Evolutionary conservation across 2,797 vertebrate genomes (phyloP).

Genomic region (Nannoperca obscura): DNA sequence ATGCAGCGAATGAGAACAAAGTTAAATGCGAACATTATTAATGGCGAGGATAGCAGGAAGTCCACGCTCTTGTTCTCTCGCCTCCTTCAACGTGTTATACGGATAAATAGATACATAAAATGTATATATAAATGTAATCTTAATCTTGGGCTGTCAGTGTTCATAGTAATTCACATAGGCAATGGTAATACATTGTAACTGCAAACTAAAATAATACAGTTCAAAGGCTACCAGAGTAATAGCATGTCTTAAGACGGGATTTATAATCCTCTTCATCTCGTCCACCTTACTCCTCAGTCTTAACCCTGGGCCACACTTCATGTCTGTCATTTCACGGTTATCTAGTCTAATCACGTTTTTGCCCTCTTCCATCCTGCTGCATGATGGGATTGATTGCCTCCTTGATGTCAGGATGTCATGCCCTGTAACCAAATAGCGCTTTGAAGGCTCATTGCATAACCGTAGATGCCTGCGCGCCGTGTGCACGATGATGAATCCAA

Average conservation of each 20-base stretch:
- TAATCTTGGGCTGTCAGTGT: background rate
- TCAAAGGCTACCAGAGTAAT: background rate
- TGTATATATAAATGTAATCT: background rate
- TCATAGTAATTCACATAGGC: background rate
- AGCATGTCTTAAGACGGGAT: slow-evolving; percentile 1
- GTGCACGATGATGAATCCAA: slow-evolving; percentile 51
- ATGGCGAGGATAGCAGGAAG: too few species aligned
- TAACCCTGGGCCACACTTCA: slow-evolving; percentile 44
- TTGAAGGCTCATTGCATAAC: slow-evolving; percentile 66
- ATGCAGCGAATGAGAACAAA: too few species aligned
- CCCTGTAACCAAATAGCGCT: slow-evolving; percentile 54
- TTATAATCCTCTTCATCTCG: background rate
- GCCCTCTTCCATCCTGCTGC: slow-evolving; percentile 44
- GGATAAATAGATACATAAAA: background rate
- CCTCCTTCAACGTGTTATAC: too few species aligned
- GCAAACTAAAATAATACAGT: background rate
- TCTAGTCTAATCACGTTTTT: slow-evolving; percentile 36
- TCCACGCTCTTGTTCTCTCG: too few species aligned
- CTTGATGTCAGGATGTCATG: slow-evolving; percentile 58
- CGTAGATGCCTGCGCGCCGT: background rate
- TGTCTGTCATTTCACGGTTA: slow-evolving; percentile 41
- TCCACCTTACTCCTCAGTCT: slow-evolving; percentile 22
- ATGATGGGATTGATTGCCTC: slow-evolving; percentile 67
- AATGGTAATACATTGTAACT: background rate
- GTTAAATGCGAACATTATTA: too few species aligned